A percentile compares a stretch with the other conserved stretches of the same genome.
phyloP scores from a whole-genome alignment of 2,113 vertebrate species.

The Mesitornis unicolor region DNA sequence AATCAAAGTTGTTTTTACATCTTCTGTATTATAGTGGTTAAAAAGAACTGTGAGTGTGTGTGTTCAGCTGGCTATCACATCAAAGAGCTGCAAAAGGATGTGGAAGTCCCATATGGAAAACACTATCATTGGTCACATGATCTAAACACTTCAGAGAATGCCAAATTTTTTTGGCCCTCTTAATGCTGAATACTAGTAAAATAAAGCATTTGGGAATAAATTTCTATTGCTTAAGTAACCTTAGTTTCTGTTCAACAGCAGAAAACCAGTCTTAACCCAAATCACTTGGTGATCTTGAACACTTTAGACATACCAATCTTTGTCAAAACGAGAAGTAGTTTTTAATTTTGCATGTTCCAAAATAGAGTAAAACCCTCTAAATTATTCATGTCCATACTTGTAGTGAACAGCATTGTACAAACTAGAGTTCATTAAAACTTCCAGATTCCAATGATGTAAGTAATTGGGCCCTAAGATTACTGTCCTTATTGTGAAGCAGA shows the following conservation, averaged over 20 bases:
- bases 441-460: neutral
- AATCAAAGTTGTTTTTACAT: neutral
- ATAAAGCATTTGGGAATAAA: neutral
- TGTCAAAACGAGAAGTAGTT: neutral
- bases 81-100: neutral
- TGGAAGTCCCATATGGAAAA: neutral
- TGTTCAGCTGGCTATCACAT: neutral
- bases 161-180: accelerated
- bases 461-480: neutral
- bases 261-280: neutral
- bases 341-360: neutral
- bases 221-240: neutral
- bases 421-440: neutral
- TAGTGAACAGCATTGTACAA: neutral
- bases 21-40: neutral
- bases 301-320: neutral
- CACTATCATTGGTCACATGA: neutral
- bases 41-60: neutral
- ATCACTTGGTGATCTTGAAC: neutral
- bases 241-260: neutral
- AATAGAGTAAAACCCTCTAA: neutral
- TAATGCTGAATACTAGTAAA: neutral
- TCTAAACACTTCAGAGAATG: neutral
- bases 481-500: neutral
- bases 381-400: neutral